A percentile compares a stretch with the other conserved stretches of the same genome.
Evolutionary conservation across 1,140 invertebrate genomes (phyloP).

Genomic region (Sinella curviseta): DNA sequence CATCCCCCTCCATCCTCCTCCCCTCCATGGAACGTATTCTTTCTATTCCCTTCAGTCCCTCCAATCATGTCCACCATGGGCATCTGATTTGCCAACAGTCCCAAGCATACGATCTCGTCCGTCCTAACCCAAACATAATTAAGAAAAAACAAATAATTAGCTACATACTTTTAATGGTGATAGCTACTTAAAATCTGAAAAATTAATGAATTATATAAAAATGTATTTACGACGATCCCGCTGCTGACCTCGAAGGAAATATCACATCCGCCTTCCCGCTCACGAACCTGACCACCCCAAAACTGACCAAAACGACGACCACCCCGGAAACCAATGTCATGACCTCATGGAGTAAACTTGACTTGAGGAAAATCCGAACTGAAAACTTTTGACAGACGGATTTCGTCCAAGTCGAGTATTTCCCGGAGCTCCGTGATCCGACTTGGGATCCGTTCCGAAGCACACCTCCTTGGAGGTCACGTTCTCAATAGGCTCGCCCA

Average conservation of each 20-base stretch:
- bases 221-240: no score
- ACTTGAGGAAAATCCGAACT: no score
- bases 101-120: background rate
- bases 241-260: no score
- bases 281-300: slow-evolving; percentile 60
- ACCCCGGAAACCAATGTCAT: slow-evolving; percentile 67
- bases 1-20: no score
- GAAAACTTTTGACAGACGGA: slow-evolving; percentile 76
- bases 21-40: no score
- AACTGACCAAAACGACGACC: slow-evolving; percentile 64
- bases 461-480: slow-evolving; percentile 51
- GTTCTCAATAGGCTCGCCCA: slow-evolving; percentile 54
- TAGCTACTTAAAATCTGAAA: slow-evolving; percentile 29
- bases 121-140: background rate
- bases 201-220: slow-evolving; percentile 39
- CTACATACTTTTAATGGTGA: background rate
- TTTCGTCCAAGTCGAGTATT: slow-evolving; percentile 89
- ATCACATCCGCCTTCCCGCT: slow-evolving; percentile 42
- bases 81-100: background rate
- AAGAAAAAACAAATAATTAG: background rate
- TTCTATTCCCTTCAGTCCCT: no score
- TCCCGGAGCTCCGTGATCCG: slow-evolving; percentile 67
- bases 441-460: background rate
- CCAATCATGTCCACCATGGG: no score
- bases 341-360: slow-evolving; percentile 71